Base-by-base conservation (phyloP, 2,888 invertebrate genomes). In the Herminia tarsipennalis region DNA sequence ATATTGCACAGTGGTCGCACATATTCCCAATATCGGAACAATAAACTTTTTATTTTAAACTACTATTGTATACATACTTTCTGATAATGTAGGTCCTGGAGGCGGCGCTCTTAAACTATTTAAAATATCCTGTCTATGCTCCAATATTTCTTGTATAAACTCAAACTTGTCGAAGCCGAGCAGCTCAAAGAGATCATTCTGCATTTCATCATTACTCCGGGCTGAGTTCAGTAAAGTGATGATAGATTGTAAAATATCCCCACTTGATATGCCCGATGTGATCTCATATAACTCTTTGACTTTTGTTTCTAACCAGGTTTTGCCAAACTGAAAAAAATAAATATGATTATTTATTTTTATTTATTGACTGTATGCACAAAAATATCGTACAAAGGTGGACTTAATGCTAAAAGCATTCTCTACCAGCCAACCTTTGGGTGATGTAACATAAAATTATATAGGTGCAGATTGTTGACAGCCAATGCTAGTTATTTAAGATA, bases 81-180 rank as follows among this genome's bases (percentile, higher is more conserved):
- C 87, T 36, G 82, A 71, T 35, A 89, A 69, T 1, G 81, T 69
- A 2, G 86, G 84, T n/a, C 79, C 85, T 0, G 66, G 60, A 0
- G 67, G 73, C 0, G 76, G 78, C 3, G 73, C 70, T 27, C 59
- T 74, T 46, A 91, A 74, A 52, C 86, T 88, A n/a, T 83, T 74
- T 1, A 83, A 78, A 5, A 94, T 93, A 56, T 90, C 92, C 32
- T 83, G 80, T 6, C 96, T 91, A 63, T 95, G 93, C 37, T 93
- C 88, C 17, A 97, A 79, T 48, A 97, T 80, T 24, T 92, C 88
- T 47, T 93, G 92, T 17, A 96, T 95, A 45, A 97, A 91, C 71
- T 96, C 96, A 78, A 97, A 94, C 66, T 95, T 90, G 61, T 98
- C 97, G 79, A 96, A 97, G 0, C 99, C 99, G 14, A 98, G 92